These are phyloP conservation scores for Netelia melanura DNA, from an alignment of 2,888 invertebrate genomes.

Conservation along the genomic window DNA sequence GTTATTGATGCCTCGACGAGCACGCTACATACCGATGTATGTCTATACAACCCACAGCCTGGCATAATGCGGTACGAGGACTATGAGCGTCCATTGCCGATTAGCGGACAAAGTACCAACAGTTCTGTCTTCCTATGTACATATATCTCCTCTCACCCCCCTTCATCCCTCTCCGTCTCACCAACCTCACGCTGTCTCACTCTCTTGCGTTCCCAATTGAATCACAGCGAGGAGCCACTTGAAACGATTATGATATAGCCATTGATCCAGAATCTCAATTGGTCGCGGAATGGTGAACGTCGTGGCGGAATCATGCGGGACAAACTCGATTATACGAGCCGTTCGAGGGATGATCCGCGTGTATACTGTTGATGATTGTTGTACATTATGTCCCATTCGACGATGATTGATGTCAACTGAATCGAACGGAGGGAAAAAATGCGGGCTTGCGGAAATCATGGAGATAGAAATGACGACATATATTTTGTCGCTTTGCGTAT, in stretches of 20 bases:
- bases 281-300: slow-evolving; percentile 49
- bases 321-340: slow-evolving; percentile 33
- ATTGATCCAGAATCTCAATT: slow-evolving; percentile 76
- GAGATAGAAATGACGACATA: background rate
- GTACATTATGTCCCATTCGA: background rate
- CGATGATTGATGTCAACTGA: slow-evolving; percentile 22
- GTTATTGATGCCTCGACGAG: slow-evolving; percentile 43
- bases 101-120: slow-evolving; percentile 57
- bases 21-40: background rate
- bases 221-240: slow-evolving; percentile 74
- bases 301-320: slow-evolving; percentile 35
- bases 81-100: slow-evolving; percentile 47
- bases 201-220: slow-evolving; percentile 71
- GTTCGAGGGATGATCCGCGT: slow-evolving; percentile 3
- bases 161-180: background rate
- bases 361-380: slow-evolving; percentile 18
- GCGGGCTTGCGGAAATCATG: background rate
- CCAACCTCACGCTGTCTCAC: slow-evolving; percentile 7
- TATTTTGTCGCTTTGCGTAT: background rate
- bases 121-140: background rate
- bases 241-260: slow-evolving; percentile 79
- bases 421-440: background rate
- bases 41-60: slow-evolving; percentile 35
- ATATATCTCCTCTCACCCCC: background rate
- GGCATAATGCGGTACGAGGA: slow-evolving; percentile 36